phyloP scores from a whole-genome alignment of 2,113 vertebrate species.

The Passer montanus region DNA sequence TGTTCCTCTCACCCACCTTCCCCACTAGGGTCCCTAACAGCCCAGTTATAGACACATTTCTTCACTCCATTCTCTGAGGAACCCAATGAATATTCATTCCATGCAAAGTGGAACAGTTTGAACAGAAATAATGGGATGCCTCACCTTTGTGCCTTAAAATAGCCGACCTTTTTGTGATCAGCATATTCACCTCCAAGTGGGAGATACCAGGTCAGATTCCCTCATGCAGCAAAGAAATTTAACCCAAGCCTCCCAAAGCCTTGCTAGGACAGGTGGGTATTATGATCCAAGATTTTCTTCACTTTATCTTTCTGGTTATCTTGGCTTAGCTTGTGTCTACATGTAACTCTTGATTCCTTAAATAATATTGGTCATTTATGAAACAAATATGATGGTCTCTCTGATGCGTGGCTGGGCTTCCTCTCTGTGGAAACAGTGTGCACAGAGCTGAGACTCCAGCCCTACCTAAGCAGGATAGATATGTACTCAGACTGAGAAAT shows the following conservation, averaged over 20 bases:
- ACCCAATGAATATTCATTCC: constrained; percentile 45
- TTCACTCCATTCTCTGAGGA: background rate
- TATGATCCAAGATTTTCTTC: background rate
- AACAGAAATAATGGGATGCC: constrained; percentile 11
- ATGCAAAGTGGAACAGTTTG: constrained; percentile 17
- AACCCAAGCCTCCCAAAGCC: background rate
- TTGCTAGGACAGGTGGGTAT: background rate
- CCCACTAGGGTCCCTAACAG: background rate
- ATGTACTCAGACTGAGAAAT: background rate
- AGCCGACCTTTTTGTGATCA: background rate
- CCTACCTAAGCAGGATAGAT: background rate
- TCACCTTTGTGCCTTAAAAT: constrained; percentile 38
- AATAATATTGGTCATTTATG: background rate
- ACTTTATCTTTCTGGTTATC: background rate
- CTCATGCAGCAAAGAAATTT: background rate
- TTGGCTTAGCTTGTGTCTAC: background rate
- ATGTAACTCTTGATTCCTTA: background rate
- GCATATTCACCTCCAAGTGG: background rate
- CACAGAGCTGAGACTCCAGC: background rate
- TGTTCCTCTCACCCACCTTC: background rate
- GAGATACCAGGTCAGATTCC: background rate
- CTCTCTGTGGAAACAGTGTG: background rate
- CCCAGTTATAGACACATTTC: background rate
- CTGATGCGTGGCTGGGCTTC: background rate
- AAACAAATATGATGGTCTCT: background rate